Conservation (phyloP, 1,140 invertebrate species). For the Ceratina australensis region DNA sequence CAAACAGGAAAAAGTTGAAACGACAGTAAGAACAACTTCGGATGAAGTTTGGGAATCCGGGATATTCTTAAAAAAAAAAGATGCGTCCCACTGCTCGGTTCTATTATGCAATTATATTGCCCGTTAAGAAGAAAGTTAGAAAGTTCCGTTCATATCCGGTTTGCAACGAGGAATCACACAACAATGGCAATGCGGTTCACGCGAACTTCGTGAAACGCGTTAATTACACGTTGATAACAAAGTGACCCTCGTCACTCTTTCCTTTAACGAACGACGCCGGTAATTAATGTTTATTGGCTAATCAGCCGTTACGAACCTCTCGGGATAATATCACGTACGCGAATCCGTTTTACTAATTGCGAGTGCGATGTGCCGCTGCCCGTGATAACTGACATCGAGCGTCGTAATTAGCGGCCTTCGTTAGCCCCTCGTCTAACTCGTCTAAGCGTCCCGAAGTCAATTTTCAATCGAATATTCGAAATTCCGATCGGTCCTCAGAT, state of each 20-base stretch:
- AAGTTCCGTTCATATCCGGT: not conserved
- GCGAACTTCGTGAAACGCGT: not conserved
- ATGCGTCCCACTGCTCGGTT: not conserved
- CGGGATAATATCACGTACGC: conserved; percentile 30
- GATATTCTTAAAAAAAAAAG: not conserved
- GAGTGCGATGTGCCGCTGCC: conserved; percentile 16
- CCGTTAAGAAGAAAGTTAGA: not conserved
- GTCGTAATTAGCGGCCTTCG: conserved; percentile 33
- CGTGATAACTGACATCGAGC: conserved; percentile 25
- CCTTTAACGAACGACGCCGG: conserved; percentile 5
- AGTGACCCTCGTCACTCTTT: not conserved
- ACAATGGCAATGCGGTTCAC: not conserved
- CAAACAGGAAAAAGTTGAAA: not conserved
- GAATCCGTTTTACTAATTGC: conserved; percentile 29
- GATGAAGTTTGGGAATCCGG: not conserved
- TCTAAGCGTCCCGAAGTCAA: not conserved
- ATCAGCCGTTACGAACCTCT: conserved; percentile 12
- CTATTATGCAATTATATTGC: conserved; percentile 3
- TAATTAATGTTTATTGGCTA: conserved; percentile 33
- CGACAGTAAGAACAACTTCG: not conserved
- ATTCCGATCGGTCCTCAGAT: too few species aligned
- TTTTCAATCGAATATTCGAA: too few species aligned
- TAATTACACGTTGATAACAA: conserved; percentile 9
- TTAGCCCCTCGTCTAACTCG: not conserved
- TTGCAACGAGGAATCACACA: not conserved